Percentiles rank a stretch among this genome's conserved stretches.
phyloP scores from a whole-genome alignment of 1,140 invertebrate species.

The Vanessa tameamea region DNA sequence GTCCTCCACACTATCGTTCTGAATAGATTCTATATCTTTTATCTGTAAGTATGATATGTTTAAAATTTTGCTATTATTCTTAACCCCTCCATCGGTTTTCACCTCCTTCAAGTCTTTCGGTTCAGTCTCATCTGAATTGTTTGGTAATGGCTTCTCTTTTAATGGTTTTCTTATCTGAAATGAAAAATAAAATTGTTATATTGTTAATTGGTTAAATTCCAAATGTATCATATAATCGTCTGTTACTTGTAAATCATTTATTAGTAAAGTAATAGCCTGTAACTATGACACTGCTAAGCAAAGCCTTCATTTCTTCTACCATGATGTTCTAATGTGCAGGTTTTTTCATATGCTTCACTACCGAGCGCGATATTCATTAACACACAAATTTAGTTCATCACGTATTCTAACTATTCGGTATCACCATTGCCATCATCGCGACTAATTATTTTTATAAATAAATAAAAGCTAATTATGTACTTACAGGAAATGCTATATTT shows the following conservation, averaged over 20 bases:
- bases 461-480: conserved; percentile 36
- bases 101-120: conserved; percentile 30
- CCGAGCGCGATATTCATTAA: no score
- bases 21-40: conserved; percentile 33
- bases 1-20: conserved; percentile 32
- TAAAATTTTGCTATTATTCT: conserved; percentile 40
- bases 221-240: no score
- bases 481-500: conserved; percentile 71
- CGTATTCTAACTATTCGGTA: background rate
- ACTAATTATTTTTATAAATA: background rate
- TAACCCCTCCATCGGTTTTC: conserved; percentile 37
- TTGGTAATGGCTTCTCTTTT: conserved; percentile 54
- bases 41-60: conserved; percentile 39
- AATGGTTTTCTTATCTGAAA: conserved; percentile 61
- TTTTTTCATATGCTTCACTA: no score
- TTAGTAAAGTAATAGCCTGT: no score
- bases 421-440: background rate
- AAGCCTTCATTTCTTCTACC: no score
- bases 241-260: no score
- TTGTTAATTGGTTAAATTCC: no score
- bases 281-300: no score
- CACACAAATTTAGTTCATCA: no score
- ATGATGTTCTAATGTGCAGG: no score
- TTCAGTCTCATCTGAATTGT: conserved; percentile 40
- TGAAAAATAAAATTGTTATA: no score